phyloP scores from a whole-genome alignment of 2,888 invertebrate species.

The Eilema depressum region DNA sequence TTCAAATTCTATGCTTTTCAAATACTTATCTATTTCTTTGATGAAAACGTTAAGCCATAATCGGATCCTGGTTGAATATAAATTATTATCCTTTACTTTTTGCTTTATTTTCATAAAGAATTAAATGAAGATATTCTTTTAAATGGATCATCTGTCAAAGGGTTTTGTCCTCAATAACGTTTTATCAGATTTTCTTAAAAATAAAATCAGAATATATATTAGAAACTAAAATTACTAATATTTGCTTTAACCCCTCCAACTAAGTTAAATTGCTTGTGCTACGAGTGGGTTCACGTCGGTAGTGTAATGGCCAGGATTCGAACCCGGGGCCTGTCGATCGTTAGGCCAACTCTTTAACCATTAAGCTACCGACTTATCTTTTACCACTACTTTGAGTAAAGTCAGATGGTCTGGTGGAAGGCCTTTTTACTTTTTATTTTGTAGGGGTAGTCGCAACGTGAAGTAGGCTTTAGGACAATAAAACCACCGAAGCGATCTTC shows the following conservation, averaged over 20 bases:
- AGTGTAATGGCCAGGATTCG: too few species aligned
- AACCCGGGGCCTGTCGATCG: too few species aligned
- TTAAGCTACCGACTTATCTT: too few species aligned
- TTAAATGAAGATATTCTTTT: not conserved
- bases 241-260: too few species aligned
- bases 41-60: not conserved
- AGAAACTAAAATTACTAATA: too few species aligned
- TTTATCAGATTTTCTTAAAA: not conserved
- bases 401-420: not conserved
- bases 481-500: slow-evolving; percentile 49
- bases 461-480: slow-evolving; percentile 44
- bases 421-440: too few species aligned
- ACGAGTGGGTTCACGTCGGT: too few species aligned
- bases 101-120: not conserved
- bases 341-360: too few species aligned
- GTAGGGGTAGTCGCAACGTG: slow-evolving; percentile 5
- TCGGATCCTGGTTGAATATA: not conserved
- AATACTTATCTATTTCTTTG: slow-evolving; percentile 3
- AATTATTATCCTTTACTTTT: not conserved
- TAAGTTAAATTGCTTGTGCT: too few species aligned
- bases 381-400: not conserved
- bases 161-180: not conserved
- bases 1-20: not conserved
- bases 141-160: not conserved
- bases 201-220: too few species aligned